These are phyloP conservation scores for Buphagus erythrorhynchus DNA, from an alignment of 2,797 vertebrate genomes.

Conservation along the genomic window DNA sequence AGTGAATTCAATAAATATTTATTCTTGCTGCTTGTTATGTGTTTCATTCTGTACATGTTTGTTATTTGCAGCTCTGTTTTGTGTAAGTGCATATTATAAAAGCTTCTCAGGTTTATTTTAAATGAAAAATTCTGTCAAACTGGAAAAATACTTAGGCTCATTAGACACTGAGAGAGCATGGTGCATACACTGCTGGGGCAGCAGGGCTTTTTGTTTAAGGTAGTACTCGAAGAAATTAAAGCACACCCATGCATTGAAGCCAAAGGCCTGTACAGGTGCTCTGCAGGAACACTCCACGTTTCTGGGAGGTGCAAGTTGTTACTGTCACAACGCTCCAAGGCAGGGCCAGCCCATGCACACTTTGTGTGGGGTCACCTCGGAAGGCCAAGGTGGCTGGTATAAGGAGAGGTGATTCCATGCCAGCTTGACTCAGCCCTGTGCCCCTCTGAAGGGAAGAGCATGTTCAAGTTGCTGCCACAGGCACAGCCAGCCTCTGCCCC, in stretches of 20 bases:
- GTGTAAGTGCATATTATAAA: background rate
- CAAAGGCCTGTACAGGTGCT: background rate
- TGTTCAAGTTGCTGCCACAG: accelerated
- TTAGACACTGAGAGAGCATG: background rate
- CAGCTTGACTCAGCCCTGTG: background rate
- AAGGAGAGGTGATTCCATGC: background rate
- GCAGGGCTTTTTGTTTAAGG: background rate
- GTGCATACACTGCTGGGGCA: background rate
- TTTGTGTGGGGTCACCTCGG: no score
- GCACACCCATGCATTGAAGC: background rate
- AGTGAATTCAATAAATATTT: background rate
- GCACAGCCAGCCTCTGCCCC: background rate
- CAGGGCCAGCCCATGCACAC: background rate
- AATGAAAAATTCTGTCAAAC: background rate
- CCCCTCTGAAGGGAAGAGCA: background rate
- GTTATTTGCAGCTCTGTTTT: background rate
- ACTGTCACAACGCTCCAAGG: background rate
- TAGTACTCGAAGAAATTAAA: background rate
- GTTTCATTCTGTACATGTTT: background rate
- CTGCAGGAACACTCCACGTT: background rate
- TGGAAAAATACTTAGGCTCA: background rate
- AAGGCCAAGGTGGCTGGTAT: background rate
- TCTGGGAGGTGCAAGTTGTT: background rate
- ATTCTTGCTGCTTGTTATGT: background rate
- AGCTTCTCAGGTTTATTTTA: background rate